Conservation (phyloP, 2,888 invertebrate genomes). For the Coenonympha glycerion region DNA sequence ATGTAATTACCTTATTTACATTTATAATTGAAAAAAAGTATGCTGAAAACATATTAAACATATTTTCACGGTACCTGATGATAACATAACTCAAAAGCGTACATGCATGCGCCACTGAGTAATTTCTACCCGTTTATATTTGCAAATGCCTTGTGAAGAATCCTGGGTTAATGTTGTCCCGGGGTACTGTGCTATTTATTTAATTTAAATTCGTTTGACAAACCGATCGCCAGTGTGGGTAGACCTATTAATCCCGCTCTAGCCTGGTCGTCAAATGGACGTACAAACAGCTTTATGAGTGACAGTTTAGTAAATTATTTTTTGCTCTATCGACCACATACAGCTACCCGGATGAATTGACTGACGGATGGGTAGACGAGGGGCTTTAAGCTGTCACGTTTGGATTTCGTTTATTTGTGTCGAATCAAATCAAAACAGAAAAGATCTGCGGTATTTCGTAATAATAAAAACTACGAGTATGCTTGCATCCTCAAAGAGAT, state of each 20-base stretch:
- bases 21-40: too few species aligned
- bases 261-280: conserved; percentile 1
- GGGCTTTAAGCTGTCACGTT: neutral
- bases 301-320: conserved; percentile 8
- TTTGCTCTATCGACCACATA: conserved; percentile 2
- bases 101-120: too few species aligned
- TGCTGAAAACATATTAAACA: too few species aligned
- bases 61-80: too few species aligned
- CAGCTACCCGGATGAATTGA: neutral
- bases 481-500: too few species aligned
- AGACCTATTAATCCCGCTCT: conserved; percentile 44
- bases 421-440: neutral
- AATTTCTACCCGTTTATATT: too few species aligned
- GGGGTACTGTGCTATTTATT: too few species aligned
- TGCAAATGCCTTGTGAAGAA: too few species aligned
- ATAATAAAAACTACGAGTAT: neutral
- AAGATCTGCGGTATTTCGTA: neutral
- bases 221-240: neutral
- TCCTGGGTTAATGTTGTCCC: too few species aligned
- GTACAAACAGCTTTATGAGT: conserved; percentile 7
- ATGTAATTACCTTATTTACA: too few species aligned
- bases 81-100: too few species aligned
- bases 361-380: neutral
- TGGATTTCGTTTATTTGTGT: neutral
- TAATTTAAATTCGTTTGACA: neutral